These are phyloP conservation scores for Hyposoter didymator DNA, from an alignment of 2,888 invertebrate species.

Conservation along the genomic window DNA sequence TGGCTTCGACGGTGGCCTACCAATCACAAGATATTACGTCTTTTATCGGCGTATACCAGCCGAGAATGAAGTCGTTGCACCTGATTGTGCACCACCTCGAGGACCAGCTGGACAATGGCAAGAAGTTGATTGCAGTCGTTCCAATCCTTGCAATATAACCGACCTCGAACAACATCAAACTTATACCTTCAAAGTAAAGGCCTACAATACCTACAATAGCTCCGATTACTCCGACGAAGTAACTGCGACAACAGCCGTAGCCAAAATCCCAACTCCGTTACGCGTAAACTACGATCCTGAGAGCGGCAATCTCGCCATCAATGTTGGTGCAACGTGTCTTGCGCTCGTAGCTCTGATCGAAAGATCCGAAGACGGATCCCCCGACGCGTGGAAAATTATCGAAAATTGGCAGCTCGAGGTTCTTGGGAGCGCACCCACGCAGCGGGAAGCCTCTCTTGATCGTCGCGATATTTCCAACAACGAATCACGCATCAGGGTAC, in stretches of 20 bases:
- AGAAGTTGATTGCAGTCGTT: constrained; percentile 93
- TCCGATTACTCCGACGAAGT: constrained; percentile 95
- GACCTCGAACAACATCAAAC: constrained; percentile 94
- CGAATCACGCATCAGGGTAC: constrained; percentile 90
- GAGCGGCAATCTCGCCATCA: constrained; percentile 91
- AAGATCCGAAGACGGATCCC: constrained; percentile 86
- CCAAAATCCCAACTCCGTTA: constrained; percentile 92
- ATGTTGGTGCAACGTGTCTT: constrained; percentile 92
- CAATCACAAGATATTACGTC: constrained; percentile 95
- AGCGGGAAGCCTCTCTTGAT: constrained; percentile 89
- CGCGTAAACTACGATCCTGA: constrained; percentile 93
- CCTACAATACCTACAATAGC: constrained; percentile 94
- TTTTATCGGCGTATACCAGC: constrained; percentile 90
- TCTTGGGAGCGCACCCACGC: constrained; percentile 89
- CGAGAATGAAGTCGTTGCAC: constrained; percentile 87
- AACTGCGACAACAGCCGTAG: constrained; percentile 92
- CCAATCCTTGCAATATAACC: constrained; percentile 95
- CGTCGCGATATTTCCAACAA: constrained; percentile 85
- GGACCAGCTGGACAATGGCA: constrained; percentile 89
- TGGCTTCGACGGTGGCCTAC: constrained; percentile 95
- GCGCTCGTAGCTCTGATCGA: constrained; percentile 92
- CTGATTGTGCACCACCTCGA: constrained; percentile 86
- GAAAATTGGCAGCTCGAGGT: constrained; percentile 90
- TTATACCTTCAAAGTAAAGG: constrained; percentile 95
- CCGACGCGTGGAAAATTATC: constrained; percentile 89